A percentile compares a stretch with the other conserved stretches of the same genome.
These are phyloP conservation scores for Nibea coibor DNA, from an alignment of 2,113 vertebrate species.

Conservation along the genomic window DNA sequence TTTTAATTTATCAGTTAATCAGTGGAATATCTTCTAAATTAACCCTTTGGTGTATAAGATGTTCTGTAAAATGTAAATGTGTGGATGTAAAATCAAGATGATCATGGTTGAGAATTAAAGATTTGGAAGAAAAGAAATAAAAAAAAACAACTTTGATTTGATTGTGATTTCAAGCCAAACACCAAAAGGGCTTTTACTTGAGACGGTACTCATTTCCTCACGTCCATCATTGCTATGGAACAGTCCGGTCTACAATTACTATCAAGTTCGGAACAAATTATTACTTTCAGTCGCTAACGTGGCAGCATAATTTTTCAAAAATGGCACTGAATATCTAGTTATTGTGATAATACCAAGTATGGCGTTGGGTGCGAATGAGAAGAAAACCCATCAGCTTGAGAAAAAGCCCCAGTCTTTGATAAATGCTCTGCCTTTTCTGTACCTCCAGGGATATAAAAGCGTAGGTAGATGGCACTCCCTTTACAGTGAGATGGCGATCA, in stretches of 20 bases:
- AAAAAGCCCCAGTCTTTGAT: slow-evolving; percentile 12
- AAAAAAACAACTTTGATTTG: not conserved
- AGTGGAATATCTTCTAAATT: not conserved
- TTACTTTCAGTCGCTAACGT: not conserved
- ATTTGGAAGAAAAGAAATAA: not conserved
- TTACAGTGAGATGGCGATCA: not conserved
- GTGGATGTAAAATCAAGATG: too few species aligned
- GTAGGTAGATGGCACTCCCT: slow-evolving; percentile 45
- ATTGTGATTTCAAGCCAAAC: not conserved
- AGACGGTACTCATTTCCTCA: too few species aligned
- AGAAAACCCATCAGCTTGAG: not conserved
- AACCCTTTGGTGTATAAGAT: not conserved
- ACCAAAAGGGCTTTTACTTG: not conserved
- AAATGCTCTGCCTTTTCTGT: not conserved
- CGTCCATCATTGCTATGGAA: not conserved
- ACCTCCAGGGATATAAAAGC: slow-evolving; percentile 11
- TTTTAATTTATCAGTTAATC: not conserved
- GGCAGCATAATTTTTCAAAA: not conserved
- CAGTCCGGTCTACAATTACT: not conserved
- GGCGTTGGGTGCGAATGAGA: slow-evolving; percentile 3
- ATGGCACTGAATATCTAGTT: not conserved
- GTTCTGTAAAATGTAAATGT: too few species aligned
- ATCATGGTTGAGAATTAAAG: not conserved
- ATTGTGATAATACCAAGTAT: not conserved
- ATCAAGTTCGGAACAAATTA: not conserved